phyloP scores from a whole-genome alignment of 2,888 invertebrate genomes.

The Teleogryllus oceanicus region DNA sequence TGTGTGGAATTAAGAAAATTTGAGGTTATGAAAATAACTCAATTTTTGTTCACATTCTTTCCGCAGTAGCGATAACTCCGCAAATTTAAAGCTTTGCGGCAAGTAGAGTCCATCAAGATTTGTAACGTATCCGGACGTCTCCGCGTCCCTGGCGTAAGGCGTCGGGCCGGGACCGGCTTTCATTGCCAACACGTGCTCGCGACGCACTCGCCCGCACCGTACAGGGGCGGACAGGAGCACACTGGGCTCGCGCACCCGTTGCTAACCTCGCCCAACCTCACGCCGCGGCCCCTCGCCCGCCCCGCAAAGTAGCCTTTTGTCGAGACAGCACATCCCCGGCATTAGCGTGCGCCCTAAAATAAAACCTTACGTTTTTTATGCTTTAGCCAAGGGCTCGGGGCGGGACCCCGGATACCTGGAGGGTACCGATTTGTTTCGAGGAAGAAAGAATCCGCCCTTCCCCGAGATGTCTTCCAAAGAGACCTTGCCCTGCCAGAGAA shows the following conservation, averaged over 20 bases:
- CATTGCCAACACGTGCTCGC: not conserved
- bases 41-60: no score
- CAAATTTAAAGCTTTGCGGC: no score
- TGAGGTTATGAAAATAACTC: no score
- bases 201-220: not conserved
- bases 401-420: not conserved
- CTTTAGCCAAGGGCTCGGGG: not conserved
- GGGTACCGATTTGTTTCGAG: not conserved
- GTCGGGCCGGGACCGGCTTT: no score
- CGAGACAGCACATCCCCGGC: not conserved
- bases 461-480: not conserved
- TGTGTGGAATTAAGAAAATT: no score
- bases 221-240: not conserved
- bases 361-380: not conserved
- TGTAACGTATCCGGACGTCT: no score
- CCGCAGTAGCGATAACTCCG: no score
- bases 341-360: constrained; percentile 8
- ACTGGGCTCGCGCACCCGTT: not conserved
- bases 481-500: not conserved
- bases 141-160: no score
- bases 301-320: constrained; percentile 6
- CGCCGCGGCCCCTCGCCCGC: not conserved
- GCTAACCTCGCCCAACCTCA: constrained; percentile 7
- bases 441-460: not conserved
- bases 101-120: no score